Evolutionary conservation across 2,888 invertebrate genomes (phyloP).

Genomic region (Mesorhabditis sp.): DNA sequence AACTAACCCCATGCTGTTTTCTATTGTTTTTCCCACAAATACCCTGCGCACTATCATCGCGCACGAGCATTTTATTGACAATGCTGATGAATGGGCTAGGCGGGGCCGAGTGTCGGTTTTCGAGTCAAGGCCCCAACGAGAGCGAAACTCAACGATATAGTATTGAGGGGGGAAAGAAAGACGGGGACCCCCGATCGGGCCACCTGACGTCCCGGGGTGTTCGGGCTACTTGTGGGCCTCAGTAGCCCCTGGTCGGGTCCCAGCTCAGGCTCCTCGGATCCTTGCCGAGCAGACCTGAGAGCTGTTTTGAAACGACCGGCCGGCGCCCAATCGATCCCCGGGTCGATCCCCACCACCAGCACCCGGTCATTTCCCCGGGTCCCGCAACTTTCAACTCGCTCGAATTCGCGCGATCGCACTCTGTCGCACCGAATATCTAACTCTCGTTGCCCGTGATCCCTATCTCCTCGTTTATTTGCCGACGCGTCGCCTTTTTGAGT

Average conservation of each 20-base stretch:
- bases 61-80: too few species aligned
- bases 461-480: too few species aligned
- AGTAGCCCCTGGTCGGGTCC: background rate
- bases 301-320: conserved; percentile 1
- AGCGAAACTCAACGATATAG: too few species aligned
- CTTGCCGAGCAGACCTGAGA: background rate
- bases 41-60: too few species aligned
- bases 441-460: background rate
- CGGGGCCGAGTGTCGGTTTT: too few species aligned
- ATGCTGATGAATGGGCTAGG: too few species aligned
- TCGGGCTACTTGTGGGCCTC: background rate
- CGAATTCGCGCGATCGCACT: background rate
- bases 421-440: background rate
- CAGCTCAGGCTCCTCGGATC: background rate
- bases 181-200: too few species aligned
- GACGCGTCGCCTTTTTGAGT: too few species aligned
- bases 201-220: background rate
- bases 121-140: too few species aligned
- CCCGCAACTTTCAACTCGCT: background rate
- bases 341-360: conserved; percentile 5
- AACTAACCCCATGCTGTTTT: too few species aligned
- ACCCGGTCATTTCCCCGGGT: background rate
- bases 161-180: too few species aligned
- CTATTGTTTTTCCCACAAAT: too few species aligned
- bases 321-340: background rate